Percentiles rank a stretch among this genome's conserved stretches.
phyloP scores from a whole-genome alignment of 2,888 invertebrate genomes.

The Parnassius orleans region DNA sequence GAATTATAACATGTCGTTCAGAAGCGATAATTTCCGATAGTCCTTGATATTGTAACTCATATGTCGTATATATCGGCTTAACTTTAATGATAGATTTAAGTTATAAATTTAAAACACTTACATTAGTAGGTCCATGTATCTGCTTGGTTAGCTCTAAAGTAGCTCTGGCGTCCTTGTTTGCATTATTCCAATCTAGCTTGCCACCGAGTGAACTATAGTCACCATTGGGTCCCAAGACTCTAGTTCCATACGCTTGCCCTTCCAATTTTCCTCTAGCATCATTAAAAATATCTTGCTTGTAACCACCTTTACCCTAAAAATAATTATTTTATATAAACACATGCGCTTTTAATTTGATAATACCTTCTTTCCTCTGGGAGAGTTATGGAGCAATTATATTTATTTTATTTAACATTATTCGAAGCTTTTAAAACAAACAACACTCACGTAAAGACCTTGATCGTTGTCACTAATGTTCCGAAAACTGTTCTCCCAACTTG shows the following conservation, averaged over 20 bases:
- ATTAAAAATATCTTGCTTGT: conserved; percentile 32
- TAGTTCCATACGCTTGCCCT: conserved; percentile 30
- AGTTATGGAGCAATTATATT: too few relatives aligned
- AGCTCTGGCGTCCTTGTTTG: conserved; percentile 29
- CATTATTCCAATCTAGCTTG: conserved; percentile 26
- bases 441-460: conserved; percentile 33
- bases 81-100: too few relatives aligned
- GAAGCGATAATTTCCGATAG: too few relatives aligned
- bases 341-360: neutral
- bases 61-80: too few relatives aligned
- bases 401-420: too few relatives aligned
- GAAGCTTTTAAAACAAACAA: neutral
- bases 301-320: conserved; percentile 32
- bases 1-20: too few relatives aligned
- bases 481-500: conserved; percentile 32
- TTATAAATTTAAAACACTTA: conserved; percentile 10
- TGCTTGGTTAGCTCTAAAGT: conserved; percentile 31
- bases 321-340: neutral
- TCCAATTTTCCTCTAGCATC: conserved; percentile 31
- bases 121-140: conserved; percentile 29
- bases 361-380: too few relatives aligned
- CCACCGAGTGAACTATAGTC: conserved; percentile 30
- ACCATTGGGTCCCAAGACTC: conserved; percentile 29
- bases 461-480: conserved; percentile 33
- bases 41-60: too few relatives aligned